phyloP scores from a whole-genome alignment of 35 echinoderm and acorn worm genomes.

The Apostichopus parvimensis region DNA sequence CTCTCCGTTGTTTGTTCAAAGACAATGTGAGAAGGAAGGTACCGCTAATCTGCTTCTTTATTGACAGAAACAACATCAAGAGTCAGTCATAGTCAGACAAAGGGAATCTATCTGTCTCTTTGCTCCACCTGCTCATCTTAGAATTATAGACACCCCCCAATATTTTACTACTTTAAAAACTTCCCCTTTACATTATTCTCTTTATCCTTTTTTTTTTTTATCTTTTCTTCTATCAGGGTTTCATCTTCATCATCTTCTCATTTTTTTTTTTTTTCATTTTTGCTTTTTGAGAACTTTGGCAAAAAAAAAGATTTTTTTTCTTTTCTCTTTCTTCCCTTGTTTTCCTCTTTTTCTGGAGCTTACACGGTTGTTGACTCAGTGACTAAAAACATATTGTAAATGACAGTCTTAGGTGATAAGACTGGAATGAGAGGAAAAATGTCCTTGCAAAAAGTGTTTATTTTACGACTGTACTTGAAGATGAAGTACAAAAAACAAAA shows the following conservation, averaged over 20 bases:
- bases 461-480: no score
- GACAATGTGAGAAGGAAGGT: slow-evolving; percentile 22
- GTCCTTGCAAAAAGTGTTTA: no score
- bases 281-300: background rate
- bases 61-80: slow-evolving; percentile 27
- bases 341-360: no score
- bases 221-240: background rate
- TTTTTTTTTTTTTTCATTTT: background rate
- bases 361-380: no score
- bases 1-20: slow-evolving; percentile 33
- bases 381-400: no score
- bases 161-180: no score
- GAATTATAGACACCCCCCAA: no score
- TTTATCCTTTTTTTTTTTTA: background rate
- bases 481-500: no score
- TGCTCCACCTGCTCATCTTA: background rate
- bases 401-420: no score
- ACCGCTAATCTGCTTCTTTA: slow-evolving; percentile 1
- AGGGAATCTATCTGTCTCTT: background rate
- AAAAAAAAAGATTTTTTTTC: background rate
- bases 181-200: background rate
- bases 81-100: background rate
- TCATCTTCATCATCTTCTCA: background rate
- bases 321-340: no score
- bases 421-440: no score